Evolutionary conservation across 2,888 invertebrate genomes (phyloP), one percentile per base, ranked within the genome.

Genomic region (Danaus chrysippus): DNA sequence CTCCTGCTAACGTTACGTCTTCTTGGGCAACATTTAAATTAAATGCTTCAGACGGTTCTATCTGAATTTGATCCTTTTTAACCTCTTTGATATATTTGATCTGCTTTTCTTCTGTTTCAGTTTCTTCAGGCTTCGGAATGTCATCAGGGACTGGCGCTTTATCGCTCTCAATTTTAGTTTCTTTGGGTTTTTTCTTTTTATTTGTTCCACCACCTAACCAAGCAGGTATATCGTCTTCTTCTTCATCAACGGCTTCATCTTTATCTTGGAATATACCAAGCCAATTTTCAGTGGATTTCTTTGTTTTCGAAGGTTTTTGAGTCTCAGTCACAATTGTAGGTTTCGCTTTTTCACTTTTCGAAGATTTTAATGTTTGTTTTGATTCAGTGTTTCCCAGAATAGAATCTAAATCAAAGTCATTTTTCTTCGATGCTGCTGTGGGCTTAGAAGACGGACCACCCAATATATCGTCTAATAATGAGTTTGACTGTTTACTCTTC

Each of bases 391-490:
- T 86, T 23, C 81, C 81, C 49, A 88, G 69, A 67, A 88, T 77
- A 3, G 80, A 78, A 66, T 87, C 83, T 42, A 90, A 79, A 71
- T 86, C 81, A 62, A 85, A 84, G 23, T 87, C 84, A 71, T 85
- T 80, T 67, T 75, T 84, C 71, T 84, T 87, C 10, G 70, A 69
- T 42, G 77, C 74, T 56, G 80, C 81, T 3, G 72, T 62, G 9
- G 83, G 78, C 65, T 76, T 75, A 2, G 72, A 68, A n/a, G 85
- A 76, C 43, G 92, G 77, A 9, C 87, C 83, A 19, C 93, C 93
- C 62, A 93, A 79, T 66, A 93, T 92, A 76, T 93, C 93, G 58
- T 92, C 88, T 55, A 92, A 74, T 66, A 88, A 78, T n/a, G 86
- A 88, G 67, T 88, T 88, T 1, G 89, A 85, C 69, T 85, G 88